Conservation (phyloP, 2,113 vertebrate genomes). For the Pogonocichla stellata region DNA sequence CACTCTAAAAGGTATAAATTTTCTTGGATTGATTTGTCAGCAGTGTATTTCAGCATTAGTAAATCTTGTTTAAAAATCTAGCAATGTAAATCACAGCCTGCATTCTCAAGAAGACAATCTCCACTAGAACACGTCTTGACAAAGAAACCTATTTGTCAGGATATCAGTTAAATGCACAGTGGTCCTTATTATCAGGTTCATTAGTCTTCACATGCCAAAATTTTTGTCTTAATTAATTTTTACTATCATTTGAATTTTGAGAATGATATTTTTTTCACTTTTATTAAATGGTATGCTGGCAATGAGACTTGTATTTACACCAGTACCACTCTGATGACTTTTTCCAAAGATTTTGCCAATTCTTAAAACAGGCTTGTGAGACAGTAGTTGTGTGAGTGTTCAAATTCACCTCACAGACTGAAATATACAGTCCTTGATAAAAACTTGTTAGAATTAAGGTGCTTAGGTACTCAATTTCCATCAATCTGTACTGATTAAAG, state of each 20-base stretch:
- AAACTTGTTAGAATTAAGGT: background rate
- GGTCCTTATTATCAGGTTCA: background rate
- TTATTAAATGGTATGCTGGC: background rate
- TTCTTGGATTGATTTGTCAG: background rate
- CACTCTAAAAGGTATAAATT: background rate
- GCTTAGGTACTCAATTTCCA: background rate
- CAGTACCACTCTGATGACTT: rapidly evolving
- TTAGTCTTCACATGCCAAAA: background rate
- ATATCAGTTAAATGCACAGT: background rate
- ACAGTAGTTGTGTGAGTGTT: background rate
- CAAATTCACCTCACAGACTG: background rate
- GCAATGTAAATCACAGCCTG: background rate
- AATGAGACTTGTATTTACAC: background rate
- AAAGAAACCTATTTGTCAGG: background rate
- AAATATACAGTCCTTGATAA: background rate
- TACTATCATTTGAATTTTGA: background rate
- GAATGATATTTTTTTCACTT: background rate
- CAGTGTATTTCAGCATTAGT: background rate
- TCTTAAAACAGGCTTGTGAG: background rate
- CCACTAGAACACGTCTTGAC: background rate
- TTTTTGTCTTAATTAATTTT: background rate
- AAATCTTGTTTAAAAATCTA: background rate
- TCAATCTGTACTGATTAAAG: background rate
- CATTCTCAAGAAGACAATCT: background rate
- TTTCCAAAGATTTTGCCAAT: background rate